These are phyloP conservation scores for Xenopus borealis DNA, from an alignment of 2,113 vertebrate genomes.

Conservation along the genomic window DNA sequence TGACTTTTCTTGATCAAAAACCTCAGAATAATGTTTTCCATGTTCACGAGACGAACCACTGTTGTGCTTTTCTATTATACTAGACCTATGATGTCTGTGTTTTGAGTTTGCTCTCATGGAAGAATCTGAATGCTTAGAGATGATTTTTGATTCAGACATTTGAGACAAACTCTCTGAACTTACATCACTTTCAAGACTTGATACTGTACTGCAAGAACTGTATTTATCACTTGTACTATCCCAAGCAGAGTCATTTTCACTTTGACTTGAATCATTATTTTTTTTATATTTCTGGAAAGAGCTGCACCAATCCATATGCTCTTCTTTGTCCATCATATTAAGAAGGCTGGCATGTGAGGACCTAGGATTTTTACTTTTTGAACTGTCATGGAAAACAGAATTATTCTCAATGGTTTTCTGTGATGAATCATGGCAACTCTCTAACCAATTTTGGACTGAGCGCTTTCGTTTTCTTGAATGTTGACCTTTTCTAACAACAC, in stretches of 20 bases:
- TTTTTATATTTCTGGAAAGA: conserved; percentile 47
- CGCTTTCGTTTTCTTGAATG: conserved; percentile 57
- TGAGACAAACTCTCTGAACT: conserved; percentile 46
- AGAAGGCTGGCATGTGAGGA: background rate
- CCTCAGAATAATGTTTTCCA: background rate
- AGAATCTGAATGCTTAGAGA: conserved; percentile 51
- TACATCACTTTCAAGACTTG: conserved; percentile 48
- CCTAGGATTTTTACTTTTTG: conserved; percentile 1
- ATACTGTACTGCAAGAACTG: conserved; percentile 48
- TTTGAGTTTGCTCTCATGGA: conserved; percentile 45
- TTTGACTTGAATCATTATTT: conserved; percentile 51
- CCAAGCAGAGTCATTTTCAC: conserved; percentile 47
- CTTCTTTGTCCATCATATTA: background rate
- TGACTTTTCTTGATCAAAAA: conserved; percentile 47
- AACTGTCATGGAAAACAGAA: conserved; percentile 54
- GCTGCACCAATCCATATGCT: conserved; percentile 47
- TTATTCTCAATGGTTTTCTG: conserved; percentile 65
- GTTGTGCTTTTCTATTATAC: conserved; percentile 61
- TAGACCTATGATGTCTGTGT: conserved; percentile 47
- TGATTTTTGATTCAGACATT: conserved; percentile 52
- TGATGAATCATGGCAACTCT: conserved; percentile 54
- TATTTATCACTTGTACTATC: conserved; percentile 52
- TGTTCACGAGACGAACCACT: conserved; percentile 53
- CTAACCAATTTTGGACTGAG: conserved; percentile 59
- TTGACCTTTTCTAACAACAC: conserved; percentile 47